Percentiles rank a stretch among this genome's conserved stretches.
These are phyloP conservation scores for Nycticebus coucang DNA, from an alignment of 2,113 vertebrate species.

Conservation along the genomic window DNA sequence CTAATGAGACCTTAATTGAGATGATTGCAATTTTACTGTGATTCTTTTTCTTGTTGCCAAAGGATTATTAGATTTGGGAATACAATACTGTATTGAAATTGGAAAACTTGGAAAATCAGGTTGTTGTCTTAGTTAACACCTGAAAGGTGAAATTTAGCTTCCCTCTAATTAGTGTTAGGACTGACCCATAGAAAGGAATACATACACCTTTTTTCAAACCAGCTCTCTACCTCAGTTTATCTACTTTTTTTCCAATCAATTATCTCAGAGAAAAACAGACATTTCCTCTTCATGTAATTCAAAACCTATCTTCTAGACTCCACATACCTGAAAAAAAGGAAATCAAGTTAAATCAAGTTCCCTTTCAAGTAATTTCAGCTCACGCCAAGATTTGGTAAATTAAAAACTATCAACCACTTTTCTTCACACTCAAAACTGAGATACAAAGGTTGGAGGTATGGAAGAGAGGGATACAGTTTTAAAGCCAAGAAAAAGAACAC, in stretches of 20 bases:
- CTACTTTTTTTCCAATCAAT: neutral
- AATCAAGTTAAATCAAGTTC: neutral
- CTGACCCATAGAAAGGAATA: neutral
- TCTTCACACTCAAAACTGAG: constrained; percentile 59
- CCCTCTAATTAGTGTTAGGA: neutral
- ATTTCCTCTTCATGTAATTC: neutral
- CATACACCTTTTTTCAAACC: neutral
- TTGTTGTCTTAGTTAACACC: constrained; percentile 21
- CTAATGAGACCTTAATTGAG: neutral
- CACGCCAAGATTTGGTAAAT: neutral
- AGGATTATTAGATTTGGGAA: neutral
- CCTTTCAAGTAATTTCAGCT: constrained; percentile 41
- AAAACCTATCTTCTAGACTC: neutral
- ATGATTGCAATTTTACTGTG: neutral
- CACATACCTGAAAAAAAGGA: constrained; percentile 23
- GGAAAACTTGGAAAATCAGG: constrained; percentile 13
- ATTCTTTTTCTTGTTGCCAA: constrained; percentile 27
- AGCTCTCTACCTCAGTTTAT: neutral
- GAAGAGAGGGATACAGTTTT: neutral
- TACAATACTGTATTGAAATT: neutral
- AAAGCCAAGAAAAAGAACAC: neutral
- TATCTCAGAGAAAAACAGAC: constrained; percentile 31
- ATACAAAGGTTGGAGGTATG: neutral
- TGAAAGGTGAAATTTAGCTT: constrained; percentile 45
- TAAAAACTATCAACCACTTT: constrained; percentile 41